phyloP scores from a whole-genome alignment of 2,888 invertebrate genomes.

The Microctonus hyperodae region DNA sequence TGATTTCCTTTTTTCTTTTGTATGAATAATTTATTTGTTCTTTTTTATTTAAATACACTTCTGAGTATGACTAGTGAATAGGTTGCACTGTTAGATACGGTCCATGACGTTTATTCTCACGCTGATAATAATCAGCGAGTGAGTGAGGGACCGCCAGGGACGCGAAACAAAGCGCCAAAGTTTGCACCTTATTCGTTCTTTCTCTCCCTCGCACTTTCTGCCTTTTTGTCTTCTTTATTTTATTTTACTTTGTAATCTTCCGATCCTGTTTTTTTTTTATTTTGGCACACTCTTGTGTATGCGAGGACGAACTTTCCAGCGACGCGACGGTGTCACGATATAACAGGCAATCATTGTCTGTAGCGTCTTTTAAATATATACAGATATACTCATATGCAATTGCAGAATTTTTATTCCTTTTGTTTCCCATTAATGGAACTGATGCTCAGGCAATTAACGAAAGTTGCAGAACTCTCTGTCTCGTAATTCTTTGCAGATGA shows the following conservation, averaged over 20 bases:
- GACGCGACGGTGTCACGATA: not conserved
- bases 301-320: not conserved
- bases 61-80: slow-evolving; percentile 21
- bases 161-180: slow-evolving; percentile 5
- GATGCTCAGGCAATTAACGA: slow-evolving; percentile 34
- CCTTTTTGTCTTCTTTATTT: not conserved
- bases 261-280: not conserved
- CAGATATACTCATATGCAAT: slow-evolving; percentile 4
- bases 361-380: not conserved
- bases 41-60: slow-evolving; percentile 29
- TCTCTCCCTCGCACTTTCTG: not conserved
- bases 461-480: slow-evolving; percentile 9
- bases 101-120: slow-evolving; percentile 51
- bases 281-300: not conserved
- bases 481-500: not conserved
- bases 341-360: slow-evolving; percentile 35
- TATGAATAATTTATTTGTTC: slow-evolving; percentile 27
- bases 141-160: slow-evolving; percentile 10
- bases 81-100: slow-evolving; percentile 41
- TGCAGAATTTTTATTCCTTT: slow-evolving; percentile 16
- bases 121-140: slow-evolving; percentile 52
- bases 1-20: slow-evolving; percentile 25
- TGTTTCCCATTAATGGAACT: slow-evolving; percentile 33
- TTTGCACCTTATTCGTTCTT: slow-evolving; percentile 15
- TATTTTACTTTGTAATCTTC: not conserved